A percentile compares a stretch with the other conserved stretches of the same genome.
phyloP scores from a whole-genome alignment of 2,113 vertebrate genomes.

The Neolamprologus fasciatus region DNA sequence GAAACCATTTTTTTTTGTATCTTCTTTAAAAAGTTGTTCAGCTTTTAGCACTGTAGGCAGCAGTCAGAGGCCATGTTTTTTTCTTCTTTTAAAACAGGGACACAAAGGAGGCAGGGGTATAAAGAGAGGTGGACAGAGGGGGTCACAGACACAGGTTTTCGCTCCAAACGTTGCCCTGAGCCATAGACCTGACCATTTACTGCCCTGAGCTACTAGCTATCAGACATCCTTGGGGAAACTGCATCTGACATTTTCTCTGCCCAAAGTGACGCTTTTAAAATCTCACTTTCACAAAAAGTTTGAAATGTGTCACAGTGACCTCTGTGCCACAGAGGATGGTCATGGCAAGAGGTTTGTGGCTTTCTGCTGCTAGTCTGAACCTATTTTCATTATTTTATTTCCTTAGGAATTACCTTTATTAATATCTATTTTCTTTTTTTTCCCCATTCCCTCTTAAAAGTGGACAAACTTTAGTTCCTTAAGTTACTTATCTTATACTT shows the following conservation, averaged over 20 bases:
- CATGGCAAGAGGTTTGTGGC: background rate
- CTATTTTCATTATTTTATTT: background rate
- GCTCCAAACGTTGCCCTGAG: background rate
- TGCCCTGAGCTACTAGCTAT: background rate
- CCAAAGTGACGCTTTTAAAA: conserved; percentile 9
- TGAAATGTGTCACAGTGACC: conserved; percentile 1
- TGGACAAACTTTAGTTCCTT: background rate
- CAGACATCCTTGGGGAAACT: background rate
- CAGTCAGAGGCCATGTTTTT: background rate
- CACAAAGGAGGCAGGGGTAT: background rate
- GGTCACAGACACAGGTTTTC: background rate
- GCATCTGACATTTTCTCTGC: background rate
- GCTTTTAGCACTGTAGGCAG: conserved; percentile 7
- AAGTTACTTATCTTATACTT: background rate
- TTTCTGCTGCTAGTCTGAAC: background rate
- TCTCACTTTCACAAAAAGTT: background rate
- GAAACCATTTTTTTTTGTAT: background rate
- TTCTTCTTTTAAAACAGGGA: background rate
- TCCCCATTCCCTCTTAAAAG: background rate
- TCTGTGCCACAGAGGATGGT: background rate
- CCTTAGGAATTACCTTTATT: background rate
- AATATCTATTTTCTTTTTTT: background rate
- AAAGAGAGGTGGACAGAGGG: background rate
- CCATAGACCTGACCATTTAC: background rate
- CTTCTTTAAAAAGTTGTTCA: background rate